These are phyloP conservation scores for Balaeniceps rex DNA, from an alignment of 2,113 vertebrate species.

Conservation along the genomic window DNA sequence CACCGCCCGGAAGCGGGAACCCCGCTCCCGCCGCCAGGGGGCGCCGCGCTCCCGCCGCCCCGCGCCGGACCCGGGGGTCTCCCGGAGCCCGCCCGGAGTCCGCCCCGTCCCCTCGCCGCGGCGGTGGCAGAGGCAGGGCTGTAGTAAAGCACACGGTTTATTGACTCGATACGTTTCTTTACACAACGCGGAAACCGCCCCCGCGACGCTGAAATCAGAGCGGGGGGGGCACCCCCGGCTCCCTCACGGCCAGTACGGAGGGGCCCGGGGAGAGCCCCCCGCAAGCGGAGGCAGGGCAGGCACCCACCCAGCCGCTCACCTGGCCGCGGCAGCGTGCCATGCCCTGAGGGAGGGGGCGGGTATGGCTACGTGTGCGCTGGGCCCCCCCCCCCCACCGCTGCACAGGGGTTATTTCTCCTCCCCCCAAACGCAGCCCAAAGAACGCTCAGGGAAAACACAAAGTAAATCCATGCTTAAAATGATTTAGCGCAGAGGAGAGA, in stretches of 20 bases:
- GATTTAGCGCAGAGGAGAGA: constrained; percentile 41
- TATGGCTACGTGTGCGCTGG: neutral
- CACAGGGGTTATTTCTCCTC: constrained; percentile 32
- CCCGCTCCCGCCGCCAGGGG: neutral
- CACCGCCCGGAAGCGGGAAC: neutral
- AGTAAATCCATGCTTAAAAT: constrained; percentile 50
- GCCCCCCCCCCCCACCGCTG: neutral
- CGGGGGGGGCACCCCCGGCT: no score
- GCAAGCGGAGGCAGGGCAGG: neutral
- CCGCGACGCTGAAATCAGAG: no score
- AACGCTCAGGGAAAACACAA: neutral
- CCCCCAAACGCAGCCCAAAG: constrained; percentile 31
- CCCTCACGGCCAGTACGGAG: no score
- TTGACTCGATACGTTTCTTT: constrained; percentile 70
- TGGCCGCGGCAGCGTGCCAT: neutral
- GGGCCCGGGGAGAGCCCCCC: neutral
- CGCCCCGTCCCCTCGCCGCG: no score
- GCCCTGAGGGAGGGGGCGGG: neutral
- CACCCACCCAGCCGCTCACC: neutral
- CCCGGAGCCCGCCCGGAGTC: no score
- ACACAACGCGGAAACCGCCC: constrained; percentile 64
- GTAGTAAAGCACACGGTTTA: constrained; percentile 73
- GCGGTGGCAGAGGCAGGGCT: neutral
- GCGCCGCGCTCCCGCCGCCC: neutral
- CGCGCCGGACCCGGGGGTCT: no score